Evolutionary conservation across 2,888 invertebrate genomes (phyloP), one percentile per base, ranked within the genome.

Genomic region (Euzetes globulus): DNA sequence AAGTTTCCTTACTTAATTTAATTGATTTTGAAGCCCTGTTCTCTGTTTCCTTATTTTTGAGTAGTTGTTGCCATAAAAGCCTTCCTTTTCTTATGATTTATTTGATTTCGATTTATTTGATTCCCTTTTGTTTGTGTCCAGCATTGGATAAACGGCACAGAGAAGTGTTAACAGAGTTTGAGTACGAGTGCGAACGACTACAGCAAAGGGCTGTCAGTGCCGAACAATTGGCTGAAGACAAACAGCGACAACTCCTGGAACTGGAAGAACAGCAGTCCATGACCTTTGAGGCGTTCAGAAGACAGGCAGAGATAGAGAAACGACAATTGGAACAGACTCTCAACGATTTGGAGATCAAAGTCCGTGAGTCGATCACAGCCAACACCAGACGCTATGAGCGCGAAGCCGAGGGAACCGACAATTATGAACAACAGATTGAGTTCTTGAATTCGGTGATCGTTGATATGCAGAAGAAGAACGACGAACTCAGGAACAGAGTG

Each of bases 401-500:
- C 50, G 33, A 27, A 1, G 33, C 15, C 0, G 73, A 76, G 19
- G 75, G 74, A 1, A 22, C 22, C 22, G 76, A 73, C 6, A 25
- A 27, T 5, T 76, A 65, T 33, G 76, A 76, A 29, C 76, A 74
- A 5, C 80, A 85, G 82, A 81, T 85, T 29, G 90, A 90, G 79
- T 97, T 98, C 84, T 86, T 98, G 41, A 96, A 98, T 85, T 92
- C 95, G 11, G 94, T 98, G 79, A 97, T 98, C 80, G 94, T 93
- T 37, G 96, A 96, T 81, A 91, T 96, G 89, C 94, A 95, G 83
- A 88, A 88, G 79, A 96, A 96, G 83, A 94, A 94, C 81, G 91
- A 93, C 80, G 89, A 90, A 79, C 86, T 95, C 1, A 86, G 88
- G 81, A 88, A 89, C 70, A 91, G 71, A 13, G 58, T 75, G 9